Conservation (phyloP, 2,797 vertebrate species). For the Manis pentadactyla region DNA sequence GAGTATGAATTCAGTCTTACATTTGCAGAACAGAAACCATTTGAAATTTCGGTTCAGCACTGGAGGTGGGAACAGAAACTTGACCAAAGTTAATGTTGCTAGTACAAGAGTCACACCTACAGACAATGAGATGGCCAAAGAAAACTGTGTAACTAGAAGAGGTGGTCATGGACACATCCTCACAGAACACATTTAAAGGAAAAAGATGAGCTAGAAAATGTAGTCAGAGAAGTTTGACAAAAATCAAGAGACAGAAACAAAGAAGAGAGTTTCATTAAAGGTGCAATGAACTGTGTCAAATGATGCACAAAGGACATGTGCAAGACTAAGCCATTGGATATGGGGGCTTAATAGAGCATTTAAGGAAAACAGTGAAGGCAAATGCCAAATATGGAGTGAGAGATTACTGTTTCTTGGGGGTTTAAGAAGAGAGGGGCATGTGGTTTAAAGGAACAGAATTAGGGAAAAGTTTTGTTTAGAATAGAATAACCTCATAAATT, state of each 20-base stretch:
- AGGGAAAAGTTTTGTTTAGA: constrained; percentile 2
- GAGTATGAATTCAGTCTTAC: not conserved
- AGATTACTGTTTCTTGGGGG: not conserved
- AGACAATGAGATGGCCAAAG: not conserved
- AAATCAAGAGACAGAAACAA: not conserved
- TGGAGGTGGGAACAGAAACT: not conserved
- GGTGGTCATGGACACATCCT: not conserved
- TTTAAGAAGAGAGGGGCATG: not conserved
- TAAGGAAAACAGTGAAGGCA: not conserved
- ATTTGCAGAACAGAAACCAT: not conserved
- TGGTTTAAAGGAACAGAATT: not conserved
- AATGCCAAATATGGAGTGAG: not conserved
- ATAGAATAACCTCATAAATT: not conserved
- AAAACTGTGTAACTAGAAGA: not conserved
- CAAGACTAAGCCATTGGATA: not conserved
- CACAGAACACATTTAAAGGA: not conserved
- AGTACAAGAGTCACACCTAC: not conserved
- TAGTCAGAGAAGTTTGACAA: not conserved
- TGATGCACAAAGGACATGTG: not conserved
- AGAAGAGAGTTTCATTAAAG: not conserved
- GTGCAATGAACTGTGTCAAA: not conserved
- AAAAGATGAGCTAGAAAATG: not conserved
- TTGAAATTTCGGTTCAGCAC: constrained; percentile 18
- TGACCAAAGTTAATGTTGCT: not conserved
- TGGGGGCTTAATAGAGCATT: not conserved